Evolutionary conservation across 2,888 invertebrate species (phyloP), one percentile per base, ranked within the genome.

Genomic region (Keiferia lycopersicella): DNA sequence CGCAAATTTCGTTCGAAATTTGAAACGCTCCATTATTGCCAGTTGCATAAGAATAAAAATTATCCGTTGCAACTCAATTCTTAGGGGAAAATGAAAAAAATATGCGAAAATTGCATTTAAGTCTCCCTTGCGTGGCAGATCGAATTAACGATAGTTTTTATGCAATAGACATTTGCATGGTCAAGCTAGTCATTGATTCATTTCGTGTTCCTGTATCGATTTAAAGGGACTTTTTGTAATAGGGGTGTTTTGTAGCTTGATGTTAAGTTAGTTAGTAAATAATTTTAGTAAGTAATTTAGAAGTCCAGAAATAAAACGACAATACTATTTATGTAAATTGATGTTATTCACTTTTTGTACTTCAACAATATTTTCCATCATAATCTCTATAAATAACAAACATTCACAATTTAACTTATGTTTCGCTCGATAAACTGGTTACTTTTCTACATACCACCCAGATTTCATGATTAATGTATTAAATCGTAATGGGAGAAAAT

Each of bases 1-100:
- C 91, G 90, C 91, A 91, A 91, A 91, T 91, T 91, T 89, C 82
- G 83, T 71, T 82, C 81, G 91, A 91, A 91, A 91, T 91, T 91
- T 90, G 91, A 91, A 91, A 91, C 91, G 91, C 77, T 84, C 83
- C 77, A 85, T 91, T 91, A 91, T 87, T 76, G 71, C 73, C 73
- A 76, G 77, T 72, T 69, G 82, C 80, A 84, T 56, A 56, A 84
- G 88, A 80, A 88, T 88, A 88, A 90, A 90, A 91, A 90, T 91
- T 88, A 89, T 90, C 81, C 85, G 77, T 80, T 75, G 78, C 71
- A 78, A 82, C 76, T 85, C 76, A 70, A 80, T 84, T 87, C 89
- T 88, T 85, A 73, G 86, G 88, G 90, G 87, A 77, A 83, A 80
- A 77, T 73, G 81, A 78, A 77, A 53, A 61, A 61, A 61, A 22